Percentiles rank a stretch among this genome's conserved stretches.
phyloP scores from a whole-genome alignment of 2,888 invertebrate genomes.

The Mesoligia furuncula region DNA sequence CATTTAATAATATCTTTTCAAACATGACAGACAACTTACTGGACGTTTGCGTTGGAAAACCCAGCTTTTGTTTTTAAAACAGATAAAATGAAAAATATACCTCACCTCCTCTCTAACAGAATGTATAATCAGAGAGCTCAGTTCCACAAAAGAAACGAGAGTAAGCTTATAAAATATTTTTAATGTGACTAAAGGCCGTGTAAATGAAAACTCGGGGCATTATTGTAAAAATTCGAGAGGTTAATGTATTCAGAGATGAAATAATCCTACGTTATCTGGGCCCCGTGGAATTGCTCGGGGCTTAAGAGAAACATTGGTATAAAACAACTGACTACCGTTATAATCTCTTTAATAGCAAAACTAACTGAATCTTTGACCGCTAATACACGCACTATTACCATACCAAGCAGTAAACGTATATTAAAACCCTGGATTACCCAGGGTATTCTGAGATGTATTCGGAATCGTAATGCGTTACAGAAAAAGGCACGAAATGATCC shows the following conservation, averaged over 20 bases:
- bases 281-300: slow-evolving; percentile 1
- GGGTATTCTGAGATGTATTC: no score
- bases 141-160: slow-evolving; percentile 42
- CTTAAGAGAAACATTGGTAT: neutral
- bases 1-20: slow-evolving; percentile 24
- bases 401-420: no score
- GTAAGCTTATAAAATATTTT: slow-evolving; percentile 45
- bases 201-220: slow-evolving; percentile 35
- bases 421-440: no score
- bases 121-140: slow-evolving; percentile 34
- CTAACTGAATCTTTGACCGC: no score
- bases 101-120: slow-evolving; percentile 18
- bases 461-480: no score
- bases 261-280: slow-evolving; percentile 36
- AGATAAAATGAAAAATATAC: neutral
- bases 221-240: slow-evolving; percentile 29
- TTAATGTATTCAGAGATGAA: slow-evolving; percentile 33
- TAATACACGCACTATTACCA: no score
- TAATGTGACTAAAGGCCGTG: slow-evolving; percentile 28
- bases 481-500: no score
- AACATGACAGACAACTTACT: slow-evolving; percentile 4
- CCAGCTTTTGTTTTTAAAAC: slow-evolving; percentile 27
- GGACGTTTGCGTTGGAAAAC: neutral
- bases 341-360: no score
- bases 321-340: slow-evolving; percentile 4